Conservation (phyloP, 2,888 invertebrate species). For the Amiota communis region DNA sequence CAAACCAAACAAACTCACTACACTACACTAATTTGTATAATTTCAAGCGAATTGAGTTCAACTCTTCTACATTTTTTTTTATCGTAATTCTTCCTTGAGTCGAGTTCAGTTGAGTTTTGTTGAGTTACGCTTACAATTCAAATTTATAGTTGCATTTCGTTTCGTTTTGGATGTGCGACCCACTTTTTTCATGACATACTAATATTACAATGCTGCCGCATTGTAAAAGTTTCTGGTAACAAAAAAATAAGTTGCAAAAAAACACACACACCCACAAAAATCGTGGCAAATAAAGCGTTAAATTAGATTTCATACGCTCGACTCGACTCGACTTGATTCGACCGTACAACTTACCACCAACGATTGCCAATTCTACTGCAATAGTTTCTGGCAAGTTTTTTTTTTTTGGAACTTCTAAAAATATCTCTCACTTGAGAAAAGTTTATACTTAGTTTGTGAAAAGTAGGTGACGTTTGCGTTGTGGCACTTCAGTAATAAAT, state of each 20-base stretch:
- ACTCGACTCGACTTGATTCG: background rate
- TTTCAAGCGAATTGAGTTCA: constrained; percentile 52
- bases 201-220: no score
- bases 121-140: background rate
- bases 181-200: constrained; percentile 31
- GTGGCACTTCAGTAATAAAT: constrained; percentile 16
- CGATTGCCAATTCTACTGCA: background rate
- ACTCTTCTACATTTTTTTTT: background rate
- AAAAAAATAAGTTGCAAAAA: constrained; percentile 30
- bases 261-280: constrained; percentile 29
- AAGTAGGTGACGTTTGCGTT: constrained; percentile 26
- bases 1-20: background rate
- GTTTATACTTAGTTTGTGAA: constrained; percentile 23
- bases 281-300: constrained; percentile 61
- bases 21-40: constrained; percentile 55
- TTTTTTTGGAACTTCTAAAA: background rate
- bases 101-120: background rate
- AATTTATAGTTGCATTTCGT: constrained; percentile 39
- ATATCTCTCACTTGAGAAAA: background rate
- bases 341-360: background rate
- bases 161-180: constrained; percentile 32
- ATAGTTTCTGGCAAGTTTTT: constrained; percentile 24
- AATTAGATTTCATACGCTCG: constrained; percentile 56
- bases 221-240: constrained; percentile 26
- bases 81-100: background rate